phyloP scores from a whole-genome alignment of 2,797 vertebrate species.

The Anomalospiza imberbis region DNA sequence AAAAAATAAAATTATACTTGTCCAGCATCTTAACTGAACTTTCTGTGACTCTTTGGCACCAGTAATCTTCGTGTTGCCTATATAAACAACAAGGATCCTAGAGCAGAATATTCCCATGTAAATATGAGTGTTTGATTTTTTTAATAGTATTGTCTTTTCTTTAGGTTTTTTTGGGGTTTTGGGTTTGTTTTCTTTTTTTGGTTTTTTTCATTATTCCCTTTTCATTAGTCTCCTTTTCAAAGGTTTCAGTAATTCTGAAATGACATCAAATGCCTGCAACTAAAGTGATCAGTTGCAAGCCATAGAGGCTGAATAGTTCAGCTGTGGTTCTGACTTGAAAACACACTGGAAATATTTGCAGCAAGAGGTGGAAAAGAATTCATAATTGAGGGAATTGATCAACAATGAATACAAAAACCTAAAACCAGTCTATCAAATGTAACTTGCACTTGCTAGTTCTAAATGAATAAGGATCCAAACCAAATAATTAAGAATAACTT shows the following conservation, averaged over 20 bases:
- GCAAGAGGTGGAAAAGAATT: not conserved
- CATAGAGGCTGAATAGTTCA: not conserved
- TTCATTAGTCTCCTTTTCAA: not conserved
- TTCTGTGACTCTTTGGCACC: not conserved
- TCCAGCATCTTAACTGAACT: not conserved
- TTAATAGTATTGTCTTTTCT: not conserved
- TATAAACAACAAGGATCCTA: not conserved
- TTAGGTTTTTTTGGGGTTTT: not conserved
- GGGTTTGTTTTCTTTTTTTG: no score
- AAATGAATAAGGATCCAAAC: not conserved
- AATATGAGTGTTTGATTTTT: not conserved
- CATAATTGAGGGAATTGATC: not conserved
- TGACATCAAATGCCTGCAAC: not conserved
- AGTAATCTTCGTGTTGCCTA: not conserved
- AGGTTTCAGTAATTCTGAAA: not conserved
- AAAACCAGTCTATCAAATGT: not conserved
- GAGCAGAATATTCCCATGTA: not conserved
- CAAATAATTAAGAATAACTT: not conserved
- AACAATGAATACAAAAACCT: not conserved
- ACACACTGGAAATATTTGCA: not conserved
- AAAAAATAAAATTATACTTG: not conserved
- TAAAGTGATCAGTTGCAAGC: not conserved
- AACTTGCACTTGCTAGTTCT: not conserved
- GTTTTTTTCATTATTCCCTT: not conserved
- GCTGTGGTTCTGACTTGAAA: not conserved